These are phyloP conservation scores for Garra rufa DNA, from an alignment of 2,113 vertebrate genomes.

Conservation along the genomic window DNA sequence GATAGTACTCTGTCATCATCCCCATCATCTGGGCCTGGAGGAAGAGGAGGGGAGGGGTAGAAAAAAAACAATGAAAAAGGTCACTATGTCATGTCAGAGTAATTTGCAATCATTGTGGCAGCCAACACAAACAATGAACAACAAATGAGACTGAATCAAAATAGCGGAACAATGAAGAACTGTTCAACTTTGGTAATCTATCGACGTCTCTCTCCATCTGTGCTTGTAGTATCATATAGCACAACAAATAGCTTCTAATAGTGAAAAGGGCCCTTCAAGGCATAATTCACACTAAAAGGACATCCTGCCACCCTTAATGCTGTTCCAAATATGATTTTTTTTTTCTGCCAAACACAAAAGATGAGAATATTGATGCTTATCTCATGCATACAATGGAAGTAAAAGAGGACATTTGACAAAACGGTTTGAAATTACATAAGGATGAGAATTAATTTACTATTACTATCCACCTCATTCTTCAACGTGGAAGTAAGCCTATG, in stretches of 20 bases:
- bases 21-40: constrained; percentile 98
- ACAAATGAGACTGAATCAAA: constrained; percentile 28
- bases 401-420: background rate
- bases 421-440: background rate
- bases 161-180: background rate
- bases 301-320: background rate
- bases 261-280: constrained; percentile 53
- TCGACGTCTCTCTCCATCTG: constrained; percentile 19
- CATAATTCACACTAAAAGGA: too few relatives aligned
- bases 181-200: constrained; percentile 50
- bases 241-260: background rate
- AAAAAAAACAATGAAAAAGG: constrained; percentile 45
- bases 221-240: background rate
- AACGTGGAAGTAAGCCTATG: too few relatives aligned
- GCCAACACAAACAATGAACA: constrained; percentile 48
- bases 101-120: constrained; percentile 59
- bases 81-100: constrained; percentile 53
- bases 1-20: constrained; percentile 99
- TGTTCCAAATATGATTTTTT: background rate
- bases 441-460: background rate
- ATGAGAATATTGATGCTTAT: background rate
- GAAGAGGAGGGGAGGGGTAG: constrained; percentile 20
- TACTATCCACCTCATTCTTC: too few relatives aligned
- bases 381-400: background rate
- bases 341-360: background rate